phyloP scores from a whole-genome alignment of 2,888 invertebrate genomes.

The Lithophane leautieri region DNA sequence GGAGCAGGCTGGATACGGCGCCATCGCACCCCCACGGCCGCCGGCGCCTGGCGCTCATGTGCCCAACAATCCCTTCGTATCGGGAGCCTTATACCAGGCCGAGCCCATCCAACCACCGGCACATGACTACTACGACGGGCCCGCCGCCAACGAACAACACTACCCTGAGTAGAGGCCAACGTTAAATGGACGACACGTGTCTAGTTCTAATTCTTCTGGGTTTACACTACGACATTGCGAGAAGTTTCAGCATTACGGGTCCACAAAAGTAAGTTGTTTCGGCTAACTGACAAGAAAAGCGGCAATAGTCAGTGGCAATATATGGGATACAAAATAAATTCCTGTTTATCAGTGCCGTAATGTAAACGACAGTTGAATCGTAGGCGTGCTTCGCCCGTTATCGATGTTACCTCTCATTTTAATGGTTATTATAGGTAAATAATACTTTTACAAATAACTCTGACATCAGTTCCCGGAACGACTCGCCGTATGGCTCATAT shows the following conservation, averaged over 20 bases:
- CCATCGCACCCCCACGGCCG: conserved; percentile 80
- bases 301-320: background rate
- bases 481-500: conserved; percentile 59
- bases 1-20: conserved; percentile 83
- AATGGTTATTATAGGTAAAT: conserved; percentile 40
- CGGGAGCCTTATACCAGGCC: conserved; percentile 91
- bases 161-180: conserved; percentile 39
- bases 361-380: conserved; percentile 21
- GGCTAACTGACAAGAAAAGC: background rate
- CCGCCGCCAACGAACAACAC: conserved; percentile 51
- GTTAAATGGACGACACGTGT: conserved; percentile 1
- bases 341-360: conserved; percentile 4
- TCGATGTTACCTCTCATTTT: conserved; percentile 16
- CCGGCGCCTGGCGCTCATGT: conserved; percentile 91
- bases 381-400: conserved; percentile 13
- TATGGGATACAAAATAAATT: background rate
- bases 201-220: background rate
- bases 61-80: conserved; percentile 90
- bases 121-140: conserved; percentile 87
- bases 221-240: conserved; percentile 14
- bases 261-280: background rate
- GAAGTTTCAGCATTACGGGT: background rate
- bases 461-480: conserved; percentile 39
- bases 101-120: conserved; percentile 92
- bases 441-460: conserved; percentile 44